These are phyloP conservation scores for Astatoreochromis straeleni DNA, from an alignment of 2,113 vertebrate genomes.

Conservation along the genomic window DNA sequence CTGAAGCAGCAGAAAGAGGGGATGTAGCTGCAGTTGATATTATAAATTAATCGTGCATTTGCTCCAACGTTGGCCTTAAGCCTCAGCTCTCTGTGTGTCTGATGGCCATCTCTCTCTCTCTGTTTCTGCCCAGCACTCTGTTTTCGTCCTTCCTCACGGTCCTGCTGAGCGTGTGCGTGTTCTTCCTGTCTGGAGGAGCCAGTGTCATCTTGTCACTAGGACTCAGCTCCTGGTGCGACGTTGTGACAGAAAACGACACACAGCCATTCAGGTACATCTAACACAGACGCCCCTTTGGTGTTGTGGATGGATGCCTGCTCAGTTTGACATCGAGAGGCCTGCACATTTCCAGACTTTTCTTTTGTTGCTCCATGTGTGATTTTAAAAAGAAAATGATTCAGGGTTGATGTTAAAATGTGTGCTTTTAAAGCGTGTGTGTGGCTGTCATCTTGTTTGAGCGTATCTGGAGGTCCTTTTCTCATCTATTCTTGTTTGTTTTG, in stretches of 20 bases:
- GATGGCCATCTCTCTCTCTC: neutral
- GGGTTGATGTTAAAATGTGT: neutral
- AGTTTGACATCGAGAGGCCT: neutral
- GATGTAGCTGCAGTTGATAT: neutral
- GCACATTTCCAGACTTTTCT: neutral
- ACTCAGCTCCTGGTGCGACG: constrained; percentile 73
- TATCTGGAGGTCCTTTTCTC: neutral
- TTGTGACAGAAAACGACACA: constrained; percentile 63
- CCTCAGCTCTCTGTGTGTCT: neutral
- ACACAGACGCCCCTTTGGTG: neutral
- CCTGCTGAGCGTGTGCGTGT: constrained; percentile 69
- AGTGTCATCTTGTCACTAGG: constrained; percentile 70
- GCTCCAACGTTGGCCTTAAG: fast-evolving
- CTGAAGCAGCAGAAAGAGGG: neutral
- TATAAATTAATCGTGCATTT: neutral
- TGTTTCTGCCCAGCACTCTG: constrained; percentile 64
- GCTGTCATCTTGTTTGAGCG: neutral
- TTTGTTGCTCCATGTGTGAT: neutral
- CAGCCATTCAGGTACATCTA: constrained; percentile 58
- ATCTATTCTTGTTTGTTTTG: neutral
- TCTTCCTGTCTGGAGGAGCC: constrained; percentile 73
- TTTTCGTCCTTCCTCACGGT: constrained; percentile 75
- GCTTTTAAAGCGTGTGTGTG: neutral
- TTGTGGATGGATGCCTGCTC: neutral
- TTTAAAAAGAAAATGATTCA: neutral